These are phyloP conservation scores for Ageneiosus marmoratus DNA, from an alignment of 2,113 vertebrate genomes.

Conservation along the genomic window DNA sequence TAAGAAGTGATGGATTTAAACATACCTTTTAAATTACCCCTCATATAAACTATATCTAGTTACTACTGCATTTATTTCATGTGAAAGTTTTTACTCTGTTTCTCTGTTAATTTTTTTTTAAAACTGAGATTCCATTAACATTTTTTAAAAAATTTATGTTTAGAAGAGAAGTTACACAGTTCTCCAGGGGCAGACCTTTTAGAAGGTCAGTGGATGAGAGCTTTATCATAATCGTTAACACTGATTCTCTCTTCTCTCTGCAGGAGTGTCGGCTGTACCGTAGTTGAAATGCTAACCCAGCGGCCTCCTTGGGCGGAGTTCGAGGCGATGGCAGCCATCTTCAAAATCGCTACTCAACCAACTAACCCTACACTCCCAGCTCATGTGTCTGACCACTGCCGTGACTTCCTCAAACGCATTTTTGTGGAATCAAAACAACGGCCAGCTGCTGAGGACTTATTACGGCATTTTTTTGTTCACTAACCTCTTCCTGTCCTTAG, in stretches of 20 bases:
- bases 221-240: neutral
- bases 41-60: neutral
- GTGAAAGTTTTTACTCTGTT: neutral
- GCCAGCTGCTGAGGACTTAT: slow-evolving; percentile 90
- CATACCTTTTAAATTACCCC: neutral
- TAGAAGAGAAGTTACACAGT: neutral
- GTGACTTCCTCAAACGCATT: slow-evolving; percentile 95
- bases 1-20: neutral
- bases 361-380: slow-evolving; percentile 92
- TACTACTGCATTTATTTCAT: neutral
- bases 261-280: slow-evolving; percentile 97
- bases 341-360: slow-evolving; percentile 98
- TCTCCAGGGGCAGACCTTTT: neutral
- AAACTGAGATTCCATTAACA: neutral
- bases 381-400: slow-evolving; percentile 92
- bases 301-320: slow-evolving; percentile 97
- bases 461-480: slow-evolving; percentile 95
- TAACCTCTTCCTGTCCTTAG: slow-evolving; percentile 75
- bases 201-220: neutral
- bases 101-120: neutral
- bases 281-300: slow-evolving; percentile 98
- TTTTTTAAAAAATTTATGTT: no score
- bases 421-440: slow-evolving; percentile 95
- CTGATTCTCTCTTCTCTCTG: slow-evolving; percentile 25
- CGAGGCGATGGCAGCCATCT: slow-evolving; percentile 99